Conservation (phyloP, 2,113 vertebrate genomes). For the Eulemur macaco region DNA sequence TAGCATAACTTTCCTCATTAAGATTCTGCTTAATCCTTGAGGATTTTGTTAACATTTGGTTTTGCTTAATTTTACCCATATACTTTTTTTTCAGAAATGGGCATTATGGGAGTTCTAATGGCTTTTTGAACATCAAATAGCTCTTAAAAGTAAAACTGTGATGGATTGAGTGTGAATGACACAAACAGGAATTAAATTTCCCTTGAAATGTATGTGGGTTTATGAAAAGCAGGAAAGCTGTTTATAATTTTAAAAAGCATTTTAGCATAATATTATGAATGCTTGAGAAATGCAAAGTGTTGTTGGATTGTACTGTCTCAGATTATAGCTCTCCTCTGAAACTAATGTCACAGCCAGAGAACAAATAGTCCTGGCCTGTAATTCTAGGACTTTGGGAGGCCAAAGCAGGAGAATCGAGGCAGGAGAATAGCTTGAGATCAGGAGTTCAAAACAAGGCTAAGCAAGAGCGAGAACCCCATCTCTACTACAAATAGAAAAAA, state of each 20-base stretch:
- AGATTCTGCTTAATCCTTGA: slow-evolving; percentile 47
- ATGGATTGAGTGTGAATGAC: slow-evolving; percentile 60
- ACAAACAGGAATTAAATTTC: slow-evolving; percentile 52
- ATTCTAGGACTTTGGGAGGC: too few species aligned
- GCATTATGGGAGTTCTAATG: slow-evolving; percentile 32
- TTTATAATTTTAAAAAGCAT: slow-evolving; percentile 54
- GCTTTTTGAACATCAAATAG: slow-evolving; percentile 66
- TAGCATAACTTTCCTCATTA: slow-evolving; percentile 9
- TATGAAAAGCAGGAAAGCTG: slow-evolving; percentile 55
- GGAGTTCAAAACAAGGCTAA: too few species aligned
- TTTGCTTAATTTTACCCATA: slow-evolving; percentile 67
- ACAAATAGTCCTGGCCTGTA: background rate
- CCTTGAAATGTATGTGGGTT: slow-evolving; percentile 63
- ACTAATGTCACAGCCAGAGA: background rate
- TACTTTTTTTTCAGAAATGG: slow-evolving; percentile 50
- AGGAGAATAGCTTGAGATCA: too few species aligned
- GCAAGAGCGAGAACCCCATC: too few species aligned
- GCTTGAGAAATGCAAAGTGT: slow-evolving; percentile 28
- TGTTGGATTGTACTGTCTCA: background rate
- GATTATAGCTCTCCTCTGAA: background rate
- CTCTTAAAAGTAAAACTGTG: slow-evolving; percentile 59
- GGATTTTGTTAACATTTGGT: slow-evolving; percentile 64
- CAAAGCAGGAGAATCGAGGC: too few species aligned
- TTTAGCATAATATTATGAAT: slow-evolving; percentile 12
- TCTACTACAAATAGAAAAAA: too few species aligned